These are phyloP conservation scores for Acestrorhynchus altus DNA, from an alignment of 2,797 vertebrate genomes.

Conservation along the genomic window DNA sequence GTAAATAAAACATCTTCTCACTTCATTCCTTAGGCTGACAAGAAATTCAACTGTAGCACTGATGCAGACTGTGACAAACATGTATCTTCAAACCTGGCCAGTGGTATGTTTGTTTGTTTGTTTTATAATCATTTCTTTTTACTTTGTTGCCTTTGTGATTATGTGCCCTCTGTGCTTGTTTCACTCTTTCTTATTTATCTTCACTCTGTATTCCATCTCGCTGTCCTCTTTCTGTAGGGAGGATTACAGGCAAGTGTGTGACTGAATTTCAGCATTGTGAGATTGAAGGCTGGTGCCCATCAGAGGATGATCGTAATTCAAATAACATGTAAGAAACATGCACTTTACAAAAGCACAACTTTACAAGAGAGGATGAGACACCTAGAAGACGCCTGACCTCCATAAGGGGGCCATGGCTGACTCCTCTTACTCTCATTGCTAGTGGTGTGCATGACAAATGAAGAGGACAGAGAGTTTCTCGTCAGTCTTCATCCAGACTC, in stretches of 20 bases:
- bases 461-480: too few relatives aligned
- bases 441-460: too few relatives aligned
- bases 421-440: too few relatives aligned
- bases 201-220: neutral
- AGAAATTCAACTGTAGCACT: neutral
- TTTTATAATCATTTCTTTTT: neutral
- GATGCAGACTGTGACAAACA: constrained; percentile 24
- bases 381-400: too few relatives aligned
- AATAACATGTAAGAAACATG: constrained; percentile 70
- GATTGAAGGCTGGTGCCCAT: constrained; percentile 91
- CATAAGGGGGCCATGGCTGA: too few relatives aligned
- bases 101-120: constrained; percentile 43
- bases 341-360: too few relatives aligned
- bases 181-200: neutral
- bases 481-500: too few relatives aligned
- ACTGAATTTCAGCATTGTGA: constrained; percentile 75
- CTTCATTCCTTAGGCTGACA: constrained; percentile 9
- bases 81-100: constrained; percentile 11
- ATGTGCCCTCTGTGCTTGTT: neutral
- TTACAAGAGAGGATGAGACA: too few relatives aligned
- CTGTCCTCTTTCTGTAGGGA: constrained; percentile 67
- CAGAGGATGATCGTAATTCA: constrained; percentile 74
- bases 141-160: neutral
- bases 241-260: constrained; percentile 85
- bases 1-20: neutral